These are phyloP conservation scores for Serrognathus titanus DNA, from an alignment of 2,888 invertebrate species.

Conservation along the genomic window DNA sequence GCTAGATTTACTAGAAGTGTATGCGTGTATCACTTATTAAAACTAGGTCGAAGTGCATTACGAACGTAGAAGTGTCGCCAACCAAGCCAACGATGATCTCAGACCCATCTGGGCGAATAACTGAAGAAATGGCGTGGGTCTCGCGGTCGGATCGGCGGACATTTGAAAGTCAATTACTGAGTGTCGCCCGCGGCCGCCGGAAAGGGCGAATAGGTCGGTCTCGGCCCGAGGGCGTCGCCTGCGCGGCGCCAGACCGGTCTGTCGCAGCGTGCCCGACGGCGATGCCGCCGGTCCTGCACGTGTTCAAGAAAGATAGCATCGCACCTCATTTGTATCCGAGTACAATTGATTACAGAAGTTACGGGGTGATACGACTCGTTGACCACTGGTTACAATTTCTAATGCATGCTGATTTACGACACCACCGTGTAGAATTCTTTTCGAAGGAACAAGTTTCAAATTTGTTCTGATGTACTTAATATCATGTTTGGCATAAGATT, in stretches of 20 bases:
- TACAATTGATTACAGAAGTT: slow-evolving; percentile 16
- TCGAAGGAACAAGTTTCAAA: neutral
- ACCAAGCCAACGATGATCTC: neutral
- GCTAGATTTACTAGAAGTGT: too few relatives aligned
- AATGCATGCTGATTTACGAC: neutral
- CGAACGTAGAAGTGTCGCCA: too few relatives aligned
- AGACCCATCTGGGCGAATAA: neutral
- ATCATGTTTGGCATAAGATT: too few relatives aligned
- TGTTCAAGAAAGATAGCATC: slow-evolving; percentile 26
- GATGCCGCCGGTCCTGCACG: slow-evolving; percentile 24
- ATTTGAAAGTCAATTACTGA: slow-evolving; percentile 40
- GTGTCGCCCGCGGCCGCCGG: slow-evolving; percentile 30
- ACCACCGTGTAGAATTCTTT: neutral
- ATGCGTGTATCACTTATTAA: too few relatives aligned
- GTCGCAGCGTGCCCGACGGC: slow-evolving; percentile 16
- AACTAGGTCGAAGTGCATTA: too few relatives aligned
- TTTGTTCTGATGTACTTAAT: neutral
- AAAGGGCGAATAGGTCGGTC: slow-evolving; percentile 41
- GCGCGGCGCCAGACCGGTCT: slow-evolving; percentile 38
- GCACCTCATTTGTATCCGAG: slow-evolving; percentile 22
- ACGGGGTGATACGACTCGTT: neutral
- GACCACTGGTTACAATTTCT: too few relatives aligned
- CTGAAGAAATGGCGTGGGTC: slow-evolving; percentile 19
- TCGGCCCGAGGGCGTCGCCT: slow-evolving; percentile 37
- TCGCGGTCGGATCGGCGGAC: slow-evolving; percentile 25